Conservation (phyloP, 1,140 invertebrate species). For the Zaprionus lachaisei region DNA sequence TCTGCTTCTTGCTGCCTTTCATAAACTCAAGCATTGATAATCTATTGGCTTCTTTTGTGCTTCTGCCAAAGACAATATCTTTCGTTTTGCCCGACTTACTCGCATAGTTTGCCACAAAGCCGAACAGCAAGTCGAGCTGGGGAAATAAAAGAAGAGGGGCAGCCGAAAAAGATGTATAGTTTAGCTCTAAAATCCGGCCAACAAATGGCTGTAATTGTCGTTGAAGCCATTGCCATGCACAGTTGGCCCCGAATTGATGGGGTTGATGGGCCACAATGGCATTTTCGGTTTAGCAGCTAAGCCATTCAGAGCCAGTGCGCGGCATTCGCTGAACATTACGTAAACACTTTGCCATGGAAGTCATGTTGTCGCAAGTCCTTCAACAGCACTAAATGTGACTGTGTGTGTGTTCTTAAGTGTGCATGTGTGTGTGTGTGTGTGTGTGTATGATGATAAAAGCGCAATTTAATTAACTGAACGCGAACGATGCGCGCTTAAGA, state of each 20-base stretch:
- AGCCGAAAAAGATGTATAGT: constrained; percentile 28
- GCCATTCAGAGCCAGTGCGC: constrained; percentile 11
- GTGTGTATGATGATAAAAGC: constrained; percentile 45
- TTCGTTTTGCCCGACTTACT: constrained; percentile 14
- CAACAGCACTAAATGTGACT: constrained; percentile 10
- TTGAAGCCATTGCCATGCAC: constrained; percentile 29
- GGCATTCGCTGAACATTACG: constrained; percentile 36
- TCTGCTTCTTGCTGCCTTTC: background rate
- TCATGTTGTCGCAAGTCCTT: constrained; percentile 41
- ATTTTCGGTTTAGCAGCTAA: constrained; percentile 47
- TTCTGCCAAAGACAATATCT: constrained; percentile 3
- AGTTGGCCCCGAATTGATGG: constrained; percentile 40
- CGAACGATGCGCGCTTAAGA: constrained; percentile 29
- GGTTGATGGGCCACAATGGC: constrained; percentile 43
- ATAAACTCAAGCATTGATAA: constrained; percentile 12
- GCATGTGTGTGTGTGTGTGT: background rate
- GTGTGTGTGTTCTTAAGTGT: background rate
- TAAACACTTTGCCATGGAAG: constrained; percentile 41
- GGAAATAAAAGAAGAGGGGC: background rate
- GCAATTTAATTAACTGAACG: constrained; percentile 58
- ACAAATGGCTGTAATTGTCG: constrained; percentile 51
- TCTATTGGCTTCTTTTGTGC: constrained; percentile 11
- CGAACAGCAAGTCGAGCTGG: background rate
- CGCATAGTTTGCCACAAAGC: constrained; percentile 7
- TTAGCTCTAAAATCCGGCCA: constrained; percentile 31